Base-by-base conservation (phyloP, 2,888 invertebrate genomes). In the Oscheius sp. region DNA sequence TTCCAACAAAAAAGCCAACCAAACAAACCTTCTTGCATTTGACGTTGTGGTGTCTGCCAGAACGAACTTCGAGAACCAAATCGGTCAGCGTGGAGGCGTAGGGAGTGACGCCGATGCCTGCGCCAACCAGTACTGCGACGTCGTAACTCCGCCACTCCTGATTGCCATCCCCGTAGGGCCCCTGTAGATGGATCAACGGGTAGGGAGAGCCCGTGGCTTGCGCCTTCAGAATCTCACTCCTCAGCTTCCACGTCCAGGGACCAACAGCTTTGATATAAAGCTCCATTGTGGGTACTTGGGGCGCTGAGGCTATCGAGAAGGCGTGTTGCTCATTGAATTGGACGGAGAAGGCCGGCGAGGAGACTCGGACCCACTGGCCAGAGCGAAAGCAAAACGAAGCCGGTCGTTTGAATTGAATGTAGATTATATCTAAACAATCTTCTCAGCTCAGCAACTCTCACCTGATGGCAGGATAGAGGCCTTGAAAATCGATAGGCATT, bases 21-120 rank as follows among this genome's bases (percentile, higher is more conserved):
- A 4, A 17, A 37, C 4, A 33, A 25, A 93, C 95, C 90, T 96
- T 96, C 88, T 95, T 95, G 88, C 96, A 96, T 65, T 94, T 65
- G 25, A 85, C 82, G 23, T 95, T 95, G 0, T 95, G 95, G 88
- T 95, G 95, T 81, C 95, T 90, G 12, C 95, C 96, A 12, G 95
- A 95, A 3, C 76, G 68, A 0, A 95, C 95, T 15, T 95, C 95
- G 20, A 80, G 58, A 3, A 86, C 96, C 71, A 96, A 91, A 88
- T 96, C 96, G 86, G 95, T 95, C 64, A 96, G 90, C 81, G 96
- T 96, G 4, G 96, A 96, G 0, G 96, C 96, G 86, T 96, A 96
- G 0, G 96, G 96, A 0, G 96, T 96, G 0, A 96, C 96, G 0
- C 96, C 96, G 78, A 96, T 96, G 8, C 96, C 96, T 27, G 95